phyloP scores from a whole-genome alignment of 2,113 vertebrate species.

The Urocitellus parryii region DNA sequence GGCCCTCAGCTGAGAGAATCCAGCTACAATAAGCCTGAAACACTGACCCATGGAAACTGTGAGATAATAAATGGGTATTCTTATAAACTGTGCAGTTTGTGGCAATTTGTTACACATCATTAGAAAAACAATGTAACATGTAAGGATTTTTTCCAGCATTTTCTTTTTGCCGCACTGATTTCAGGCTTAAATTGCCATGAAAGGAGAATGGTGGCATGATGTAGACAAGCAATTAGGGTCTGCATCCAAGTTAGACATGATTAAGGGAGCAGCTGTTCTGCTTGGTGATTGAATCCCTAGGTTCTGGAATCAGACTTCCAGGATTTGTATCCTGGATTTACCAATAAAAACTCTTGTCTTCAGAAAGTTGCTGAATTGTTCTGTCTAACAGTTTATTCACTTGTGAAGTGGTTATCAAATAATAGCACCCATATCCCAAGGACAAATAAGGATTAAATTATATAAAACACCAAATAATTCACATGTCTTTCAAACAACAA shows the following conservation, averaged over 20 bases:
- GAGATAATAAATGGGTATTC: neutral
- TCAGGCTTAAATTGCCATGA: neutral
- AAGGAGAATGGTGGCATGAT: neutral
- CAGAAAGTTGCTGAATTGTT: neutral
- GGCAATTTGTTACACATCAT: neutral
- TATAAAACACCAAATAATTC: neutral
- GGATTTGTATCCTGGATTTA: neutral
- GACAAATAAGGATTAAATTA: slow-evolving; percentile 6
- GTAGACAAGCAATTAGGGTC: neutral
- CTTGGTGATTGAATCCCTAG: neutral
- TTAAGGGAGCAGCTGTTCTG: neutral
- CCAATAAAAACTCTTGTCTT: neutral
- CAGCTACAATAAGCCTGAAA: neutral
- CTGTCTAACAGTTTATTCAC: neutral
- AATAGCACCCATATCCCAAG: neutral
- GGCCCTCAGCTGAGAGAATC: neutral
- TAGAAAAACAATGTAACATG: neutral
- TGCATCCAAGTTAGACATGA: neutral
- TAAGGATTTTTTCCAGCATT: neutral
- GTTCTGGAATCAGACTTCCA: neutral
- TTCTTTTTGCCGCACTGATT: neutral
- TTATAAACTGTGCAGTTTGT: neutral
- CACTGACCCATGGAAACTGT: neutral
- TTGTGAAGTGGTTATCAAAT: neutral
- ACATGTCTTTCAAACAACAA: neutral